phyloP scores from a whole-genome alignment of 2,797 vertebrate species.

The Pipistrellus pipistrellus region DNA sequence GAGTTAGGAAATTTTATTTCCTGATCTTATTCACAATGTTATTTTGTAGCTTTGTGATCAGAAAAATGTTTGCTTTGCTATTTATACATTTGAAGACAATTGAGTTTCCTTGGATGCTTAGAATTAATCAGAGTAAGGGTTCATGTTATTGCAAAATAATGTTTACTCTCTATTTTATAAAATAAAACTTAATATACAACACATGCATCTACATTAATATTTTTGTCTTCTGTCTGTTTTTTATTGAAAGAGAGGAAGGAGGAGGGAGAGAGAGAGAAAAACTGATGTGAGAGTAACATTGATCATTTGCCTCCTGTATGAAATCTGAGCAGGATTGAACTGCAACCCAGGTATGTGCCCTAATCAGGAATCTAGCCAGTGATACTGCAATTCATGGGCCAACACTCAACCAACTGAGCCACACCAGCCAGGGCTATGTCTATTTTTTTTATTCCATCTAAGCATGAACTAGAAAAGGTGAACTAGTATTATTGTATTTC shows the following conservation, averaged over 20 bases:
- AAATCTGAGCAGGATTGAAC: no score
- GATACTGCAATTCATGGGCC: no score
- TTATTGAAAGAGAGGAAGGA: no score
- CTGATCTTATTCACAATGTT: conserved; percentile 26
- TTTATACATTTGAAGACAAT: not conserved
- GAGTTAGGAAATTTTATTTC: not conserved
- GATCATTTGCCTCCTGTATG: no score
- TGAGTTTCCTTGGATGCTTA: conserved; percentile 13
- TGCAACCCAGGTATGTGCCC: no score
- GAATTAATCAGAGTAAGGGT: not conserved
- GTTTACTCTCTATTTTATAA: conserved; percentile 1
- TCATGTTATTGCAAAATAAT: conserved; percentile 43
- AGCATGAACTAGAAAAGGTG: conserved; percentile 8
- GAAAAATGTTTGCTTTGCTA: conserved; percentile 22
- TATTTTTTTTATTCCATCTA: not conserved
- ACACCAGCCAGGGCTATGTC: not conserved
- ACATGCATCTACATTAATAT: conserved; percentile 34
- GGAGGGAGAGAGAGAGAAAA: no score
- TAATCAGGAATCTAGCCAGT: no score
- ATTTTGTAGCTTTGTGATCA: conserved; percentile 30
- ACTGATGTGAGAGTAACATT: no score
- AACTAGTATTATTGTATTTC: conserved; percentile 27
- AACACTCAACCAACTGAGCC: no score
- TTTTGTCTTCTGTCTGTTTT: conserved; percentile 2
- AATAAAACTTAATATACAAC: conserved; percentile 16